These are phyloP conservation scores for Dromas ardeola DNA, from an alignment of 2,113 vertebrate species.

Conservation along the genomic window DNA sequence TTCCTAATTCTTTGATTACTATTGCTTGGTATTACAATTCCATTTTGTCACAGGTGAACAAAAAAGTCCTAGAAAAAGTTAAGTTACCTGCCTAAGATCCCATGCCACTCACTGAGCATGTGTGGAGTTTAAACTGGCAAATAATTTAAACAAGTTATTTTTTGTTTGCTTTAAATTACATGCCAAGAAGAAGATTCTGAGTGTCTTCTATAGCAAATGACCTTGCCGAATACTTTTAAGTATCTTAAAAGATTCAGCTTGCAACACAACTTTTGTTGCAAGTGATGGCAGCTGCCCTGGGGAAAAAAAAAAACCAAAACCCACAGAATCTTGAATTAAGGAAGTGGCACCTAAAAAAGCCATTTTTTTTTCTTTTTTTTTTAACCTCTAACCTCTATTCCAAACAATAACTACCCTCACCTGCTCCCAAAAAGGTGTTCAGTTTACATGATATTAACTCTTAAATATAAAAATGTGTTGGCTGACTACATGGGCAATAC, in stretches of 20 bases:
- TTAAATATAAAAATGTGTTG: neutral
- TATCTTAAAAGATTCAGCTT: neutral
- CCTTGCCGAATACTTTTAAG: neutral
- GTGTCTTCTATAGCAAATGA: conserved; percentile 1
- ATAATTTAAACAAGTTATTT: conserved; percentile 11
- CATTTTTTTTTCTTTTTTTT: neutral
- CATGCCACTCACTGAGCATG: conserved; percentile 20
- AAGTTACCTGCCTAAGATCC: conserved; percentile 31
- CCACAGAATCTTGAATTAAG: neutral
- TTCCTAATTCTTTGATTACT: conserved; percentile 42
- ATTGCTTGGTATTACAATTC: conserved; percentile 31
- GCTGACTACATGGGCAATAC: neutral
- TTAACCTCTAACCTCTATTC: neutral
- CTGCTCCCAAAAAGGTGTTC: neutral
- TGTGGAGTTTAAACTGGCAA: conserved; percentile 34
- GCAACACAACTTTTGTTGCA: conserved; percentile 2
- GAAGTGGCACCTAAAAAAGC: conserved; percentile 13
- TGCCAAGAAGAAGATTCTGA: conserved; percentile 3
- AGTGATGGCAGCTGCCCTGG: neutral
- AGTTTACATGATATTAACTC: neutral
- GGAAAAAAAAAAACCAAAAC: neutral
- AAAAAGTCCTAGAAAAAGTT: conserved; percentile 23
- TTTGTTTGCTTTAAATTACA: neutral
- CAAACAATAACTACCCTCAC: neutral
- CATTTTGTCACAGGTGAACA: conserved; percentile 27